phyloP scores from a whole-genome alignment of 2,888 invertebrate genomes.

The Morpho helenor region DNA sequence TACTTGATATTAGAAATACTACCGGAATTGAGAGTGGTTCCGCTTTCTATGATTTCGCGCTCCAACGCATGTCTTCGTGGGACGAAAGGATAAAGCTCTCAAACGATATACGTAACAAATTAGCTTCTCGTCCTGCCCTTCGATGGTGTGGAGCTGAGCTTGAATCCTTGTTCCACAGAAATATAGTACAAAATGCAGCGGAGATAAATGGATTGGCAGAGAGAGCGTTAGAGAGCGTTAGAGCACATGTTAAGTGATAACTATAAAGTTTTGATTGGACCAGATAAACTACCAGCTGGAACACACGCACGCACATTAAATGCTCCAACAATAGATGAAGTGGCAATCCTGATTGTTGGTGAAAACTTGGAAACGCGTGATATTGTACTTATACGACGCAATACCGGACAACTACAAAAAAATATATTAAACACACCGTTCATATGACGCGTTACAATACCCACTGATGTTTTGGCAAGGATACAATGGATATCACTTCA shows the following conservation, averaged over 20 bases:
- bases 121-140: too few relatives aligned
- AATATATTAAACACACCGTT: constrained; percentile 14
- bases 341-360: constrained; percentile 33
- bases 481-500: constrained; percentile 34
- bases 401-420: too few relatives aligned
- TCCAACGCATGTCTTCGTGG: too few relatives aligned
- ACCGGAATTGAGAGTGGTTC: too few relatives aligned
- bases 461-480: constrained; percentile 34
- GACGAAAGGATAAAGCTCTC: too few relatives aligned
- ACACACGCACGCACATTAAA: constrained; percentile 33
- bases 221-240: not conserved
- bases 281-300: constrained; percentile 18
- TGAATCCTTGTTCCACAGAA: too few relatives aligned
- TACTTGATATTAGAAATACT: too few relatives aligned
- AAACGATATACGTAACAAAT: too few relatives aligned
- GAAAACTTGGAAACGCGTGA: constrained; percentile 21
- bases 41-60: too few relatives aligned
- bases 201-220: too few relatives aligned
- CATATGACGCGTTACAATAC: constrained; percentile 18
- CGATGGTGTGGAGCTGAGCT: too few relatives aligned
- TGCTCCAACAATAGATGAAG: constrained; percentile 35
- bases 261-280: constrained; percentile 34
- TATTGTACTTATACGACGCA: constrained; percentile 12
- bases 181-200: too few relatives aligned
- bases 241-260: constrained; percentile 38